Base-by-base conservation (phyloP, 1,140 invertebrate genomes). In the Drosophila grimshawi region DNA sequence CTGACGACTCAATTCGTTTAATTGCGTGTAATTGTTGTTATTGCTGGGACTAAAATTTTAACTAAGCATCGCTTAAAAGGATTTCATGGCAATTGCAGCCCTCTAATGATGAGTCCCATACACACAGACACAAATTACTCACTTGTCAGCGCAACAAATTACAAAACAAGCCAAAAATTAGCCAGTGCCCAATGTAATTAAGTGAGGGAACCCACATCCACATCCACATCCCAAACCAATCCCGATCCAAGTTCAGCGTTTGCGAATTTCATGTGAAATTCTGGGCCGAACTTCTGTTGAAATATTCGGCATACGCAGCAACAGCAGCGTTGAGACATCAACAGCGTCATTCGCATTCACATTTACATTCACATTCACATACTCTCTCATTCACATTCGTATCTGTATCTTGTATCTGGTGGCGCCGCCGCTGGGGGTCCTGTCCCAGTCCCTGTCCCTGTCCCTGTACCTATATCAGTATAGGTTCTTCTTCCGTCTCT, bases 351-450 rank as follows among this genome's bases (percentile, higher is more conserved):
- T 63, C 57, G 10, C 76, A 77, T 61, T 68, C 68, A 64, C 64
- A 63, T 66, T 74, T 19, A 19, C 19, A 19, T 19, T 46, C 56
- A 43, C 49, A 67, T 56, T 48, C 63, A 5, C 67, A 69, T 65
- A 35, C 52, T 39, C 35, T 56, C 68, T 11, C 76, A 77, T 61
- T 68, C 68, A 64, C 64, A 63, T 66, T 74, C 62, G 82, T 86
- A 86, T 88, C 83, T 88, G 83, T 83, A 88, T 82, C 83, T 86
- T 83, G 83, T 88, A 88, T 88, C 85, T 89, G 74, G 59, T 89
- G 85, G 85, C 85, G 85, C 85, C 85, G 85, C 85, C 74, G 85
- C 85, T 89, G 85, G 85, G 85, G 85, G 85, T 88, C 85, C 83
- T 85, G 80, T 75, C 71, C 63, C 67, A 61, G 57, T 69, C 65